phyloP scores from a whole-genome alignment of 92 coral and sea anemone species.

The Zoanthus solanderi region DNA sequence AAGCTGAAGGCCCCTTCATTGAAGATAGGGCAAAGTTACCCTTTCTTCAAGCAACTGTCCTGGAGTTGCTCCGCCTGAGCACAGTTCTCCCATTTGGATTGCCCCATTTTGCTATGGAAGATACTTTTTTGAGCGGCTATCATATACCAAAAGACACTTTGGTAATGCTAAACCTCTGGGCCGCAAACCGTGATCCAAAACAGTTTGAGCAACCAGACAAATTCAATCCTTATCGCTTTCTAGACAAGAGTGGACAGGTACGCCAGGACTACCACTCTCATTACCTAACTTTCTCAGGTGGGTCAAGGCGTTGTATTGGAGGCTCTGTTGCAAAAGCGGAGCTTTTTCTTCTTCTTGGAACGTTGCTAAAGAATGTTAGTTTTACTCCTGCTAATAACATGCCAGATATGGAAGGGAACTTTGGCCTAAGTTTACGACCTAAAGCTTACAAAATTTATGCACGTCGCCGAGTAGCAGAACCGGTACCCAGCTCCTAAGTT shows the following conservation, averaged over 20 bases:
- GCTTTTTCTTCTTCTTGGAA: constrained; percentile 83
- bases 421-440: constrained; percentile 78
- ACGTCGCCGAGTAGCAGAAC: constrained; percentile 7
- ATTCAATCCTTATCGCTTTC: constrained; percentile 90
- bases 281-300: constrained; percentile 82
- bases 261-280: constrained; percentile 68
- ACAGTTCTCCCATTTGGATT: constrained; percentile 80
- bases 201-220: constrained; percentile 75
- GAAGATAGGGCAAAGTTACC: constrained; percentile 82
- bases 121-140: constrained; percentile 84
- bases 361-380: constrained; percentile 72
- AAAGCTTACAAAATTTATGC: constrained; percentile 65
- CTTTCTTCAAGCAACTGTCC: constrained; percentile 89
- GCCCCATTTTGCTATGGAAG: constrained; percentile 88
- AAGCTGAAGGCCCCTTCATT: constrained; percentile 63
- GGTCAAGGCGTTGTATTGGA: constrained; percentile 88
- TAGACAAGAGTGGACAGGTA: constrained; percentile 71
- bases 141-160: constrained; percentile 82
- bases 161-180: constrained; percentile 91
- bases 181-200: constrained; percentile 85
- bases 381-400: constrained; percentile 24
- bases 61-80: constrained; percentile 81
- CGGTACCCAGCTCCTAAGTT: neutral
- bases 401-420: constrained; percentile 66
- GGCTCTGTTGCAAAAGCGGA: constrained; percentile 83